Conservation (phyloP, 2,888 invertebrate species). For the Lamproptera curius region DNA sequence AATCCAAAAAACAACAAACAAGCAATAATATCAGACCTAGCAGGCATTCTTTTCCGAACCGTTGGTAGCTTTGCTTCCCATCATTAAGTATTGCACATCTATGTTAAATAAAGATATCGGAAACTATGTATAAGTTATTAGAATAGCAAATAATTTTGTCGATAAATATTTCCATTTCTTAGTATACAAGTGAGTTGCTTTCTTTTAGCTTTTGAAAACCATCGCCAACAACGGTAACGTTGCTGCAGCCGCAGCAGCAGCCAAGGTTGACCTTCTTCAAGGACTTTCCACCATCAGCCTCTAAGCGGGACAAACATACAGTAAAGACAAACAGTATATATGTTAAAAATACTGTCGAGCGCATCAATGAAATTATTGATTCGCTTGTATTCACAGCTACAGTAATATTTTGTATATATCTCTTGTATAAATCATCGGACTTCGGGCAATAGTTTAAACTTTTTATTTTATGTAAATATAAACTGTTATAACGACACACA, state of each 20-base stretch:
- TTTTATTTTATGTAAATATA: conserved; percentile 49
- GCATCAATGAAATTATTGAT: background rate
- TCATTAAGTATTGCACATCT: too few relatives aligned
- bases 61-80: too few relatives aligned
- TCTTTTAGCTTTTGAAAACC: conserved; percentile 42
- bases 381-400: background rate
- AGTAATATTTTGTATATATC: background rate
- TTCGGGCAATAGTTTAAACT: background rate
- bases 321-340: background rate
- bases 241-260: conserved; percentile 29
- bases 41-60: too few relatives aligned
- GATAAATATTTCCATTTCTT: too few relatives aligned
- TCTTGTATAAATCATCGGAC: background rate
- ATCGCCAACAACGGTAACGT: conserved; percentile 36
- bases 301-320: background rate
- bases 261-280: conserved; percentile 35
- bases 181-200: too few relatives aligned
- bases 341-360: conserved; percentile 5
- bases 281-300: conserved; percentile 23
- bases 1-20: too few relatives aligned
- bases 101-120: too few relatives aligned
- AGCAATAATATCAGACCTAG: too few relatives aligned
- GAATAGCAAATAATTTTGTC: too few relatives aligned
- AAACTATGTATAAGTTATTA: too few relatives aligned
- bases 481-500: conserved; percentile 42